phyloP scores from a whole-genome alignment of 2,888 invertebrate species.

The Eumacrocentrus americanus region DNA sequence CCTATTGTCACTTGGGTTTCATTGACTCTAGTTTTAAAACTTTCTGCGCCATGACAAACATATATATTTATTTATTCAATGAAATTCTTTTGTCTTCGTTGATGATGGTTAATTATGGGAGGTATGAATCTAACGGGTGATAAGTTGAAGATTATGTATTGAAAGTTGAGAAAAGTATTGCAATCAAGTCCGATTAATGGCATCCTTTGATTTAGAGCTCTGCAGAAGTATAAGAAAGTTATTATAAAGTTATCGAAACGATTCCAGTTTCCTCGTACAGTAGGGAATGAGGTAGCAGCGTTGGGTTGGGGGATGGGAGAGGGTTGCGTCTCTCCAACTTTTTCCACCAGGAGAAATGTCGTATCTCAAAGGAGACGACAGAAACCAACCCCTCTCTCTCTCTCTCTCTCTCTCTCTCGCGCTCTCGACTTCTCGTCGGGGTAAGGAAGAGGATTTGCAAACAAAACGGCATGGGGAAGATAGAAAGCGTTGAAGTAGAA shows the following conservation, averaged over 20 bases:
- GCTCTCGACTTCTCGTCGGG: constrained; percentile 8
- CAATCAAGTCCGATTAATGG: constrained; percentile 51
- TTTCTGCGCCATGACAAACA: too few species aligned
- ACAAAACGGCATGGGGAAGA: constrained; percentile 10
- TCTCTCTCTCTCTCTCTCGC: too few species aligned
- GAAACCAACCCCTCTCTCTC: not conserved
- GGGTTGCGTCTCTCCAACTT: constrained; percentile 21
- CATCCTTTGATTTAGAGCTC: constrained; percentile 48
- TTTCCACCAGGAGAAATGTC: constrained; percentile 12
- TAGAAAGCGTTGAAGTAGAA: constrained; percentile 1
- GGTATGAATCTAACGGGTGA: constrained; percentile 1
- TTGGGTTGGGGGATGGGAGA: too few species aligned
- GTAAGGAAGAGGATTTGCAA: constrained; percentile 19
- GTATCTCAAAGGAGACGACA: constrained; percentile 20
- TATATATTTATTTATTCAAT: not conserved
- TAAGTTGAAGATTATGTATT: constrained; percentile 36
- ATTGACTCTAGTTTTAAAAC: not conserved
- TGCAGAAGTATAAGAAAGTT: constrained; percentile 27
- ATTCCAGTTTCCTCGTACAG: constrained; percentile 24
- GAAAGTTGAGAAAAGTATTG: constrained; percentile 47
- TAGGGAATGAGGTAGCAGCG: constrained; percentile 2
- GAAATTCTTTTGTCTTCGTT: too few species aligned
- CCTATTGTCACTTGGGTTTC: not conserved
- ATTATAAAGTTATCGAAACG: constrained; percentile 36
- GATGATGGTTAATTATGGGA: constrained; percentile 1